Conservation (phyloP, 2,888 invertebrate genomes). For the Blomia tropicalis region DNA sequence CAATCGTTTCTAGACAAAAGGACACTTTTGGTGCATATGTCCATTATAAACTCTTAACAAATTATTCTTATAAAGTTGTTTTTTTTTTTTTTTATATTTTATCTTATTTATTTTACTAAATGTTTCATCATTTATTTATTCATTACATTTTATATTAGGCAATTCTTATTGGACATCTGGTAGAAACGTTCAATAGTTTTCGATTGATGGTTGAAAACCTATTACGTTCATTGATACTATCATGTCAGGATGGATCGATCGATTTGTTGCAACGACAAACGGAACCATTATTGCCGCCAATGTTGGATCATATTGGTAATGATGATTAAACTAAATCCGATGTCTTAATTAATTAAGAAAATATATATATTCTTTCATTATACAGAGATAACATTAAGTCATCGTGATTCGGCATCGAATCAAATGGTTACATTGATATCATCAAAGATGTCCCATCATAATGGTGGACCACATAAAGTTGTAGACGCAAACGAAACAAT, state of each 20-base stretch:
- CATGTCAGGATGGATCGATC: slow-evolving; percentile 23
- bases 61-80: no score
- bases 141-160: no score
- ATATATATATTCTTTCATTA: no score
- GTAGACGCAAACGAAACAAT: no score
- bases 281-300: neutral
- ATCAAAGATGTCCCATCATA: neutral
- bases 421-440: neutral
- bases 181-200: neutral
- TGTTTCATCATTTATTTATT: no score
- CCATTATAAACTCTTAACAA: no score
- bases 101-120: no score
- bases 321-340: no score
- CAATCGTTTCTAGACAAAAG: no score
- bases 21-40: no score
- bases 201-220: slow-evolving; percentile 22
- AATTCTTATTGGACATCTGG: neutral
- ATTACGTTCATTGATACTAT: slow-evolving; percentile 26
- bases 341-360: neutral
- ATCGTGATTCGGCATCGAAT: neutral
- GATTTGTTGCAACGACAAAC: neutral
- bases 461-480: no score
- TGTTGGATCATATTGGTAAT: neutral
- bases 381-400: slow-evolving; percentile 3
- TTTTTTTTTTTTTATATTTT: no score